Evolutionary conservation across 2,113 vertebrate species (phyloP), one percentile per base, ranked within the genome.

Genomic region (Rhinolophus sinicus): DNA sequence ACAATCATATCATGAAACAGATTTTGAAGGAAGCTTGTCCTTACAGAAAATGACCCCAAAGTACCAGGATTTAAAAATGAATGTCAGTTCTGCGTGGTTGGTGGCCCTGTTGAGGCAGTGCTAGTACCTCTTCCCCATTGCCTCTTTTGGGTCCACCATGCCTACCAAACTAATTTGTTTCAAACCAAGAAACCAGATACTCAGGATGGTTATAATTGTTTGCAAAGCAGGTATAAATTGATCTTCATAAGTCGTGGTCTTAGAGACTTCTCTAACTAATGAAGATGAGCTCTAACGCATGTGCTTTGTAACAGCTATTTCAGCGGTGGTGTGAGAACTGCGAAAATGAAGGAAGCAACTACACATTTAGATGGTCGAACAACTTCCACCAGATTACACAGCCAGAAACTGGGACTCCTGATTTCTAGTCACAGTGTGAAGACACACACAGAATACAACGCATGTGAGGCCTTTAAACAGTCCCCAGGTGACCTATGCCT

Each of bases 161-260:
- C 3, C 35, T 22, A 77, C 24, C 14, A 64, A 93, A 62, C n/a
- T 81, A 96, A 80, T 92, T 83, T 88, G 40, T 95, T 96, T 95
- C 56, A 82, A 92, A 91, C 16, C 35, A 83, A 89, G 64, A 90
- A 78, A 73, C 14, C 65, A 77, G 47, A 65, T 85, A 60, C 96
- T 82, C 38, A 89, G 35, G 35, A 94, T 58, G 84, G 67, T 54
- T 77, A 9, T 85, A 84, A 84, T 8, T 84, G 15, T 75, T 95
- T 73, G 40, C 83, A 85, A 94, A 81, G 40, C 8, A 73, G 65
- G 72, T 90, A 3, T 33, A 85, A 94, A 86, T 16, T 21, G 13
- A 73, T 96, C 19, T 54, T 96, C 12, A 47, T 44, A 72, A 87
- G n/a, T 65, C 75, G 72, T 35, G 58, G 40, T 64, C 70, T 80